Base-by-base conservation (phyloP, 2,888 invertebrate species). In the Polyommatus iphigenia region DNA sequence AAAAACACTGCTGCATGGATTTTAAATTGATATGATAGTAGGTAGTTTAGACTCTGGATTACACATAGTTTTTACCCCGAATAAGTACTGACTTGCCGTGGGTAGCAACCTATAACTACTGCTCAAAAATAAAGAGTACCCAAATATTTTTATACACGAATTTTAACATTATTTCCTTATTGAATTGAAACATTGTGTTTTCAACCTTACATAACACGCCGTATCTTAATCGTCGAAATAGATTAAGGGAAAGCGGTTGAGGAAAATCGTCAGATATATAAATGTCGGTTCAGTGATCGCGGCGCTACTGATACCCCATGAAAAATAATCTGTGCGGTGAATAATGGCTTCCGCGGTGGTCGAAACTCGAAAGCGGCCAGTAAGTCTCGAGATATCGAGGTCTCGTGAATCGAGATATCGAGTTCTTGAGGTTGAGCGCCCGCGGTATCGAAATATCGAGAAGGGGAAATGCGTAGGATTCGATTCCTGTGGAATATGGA, bases 301-400 rank as follows among this genome's bases (percentile, higher is more conserved):
- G 83, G 84, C 84, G 84, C 86, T 86, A 83, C 82, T 84, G 87
- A 88, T 88, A 88, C 84, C 84, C 86, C 83, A 83, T 88, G 86
- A 88, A 88, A 88, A 88, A 88, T 87, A 88, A 88, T 87, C 84
- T 84, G 83, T 85, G 85, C 84, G 82, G 83, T 85, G 86, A 87
- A 84, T 87, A 88, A 88, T 88, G 86, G 83, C 82, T 82, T 79
- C 81, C 81, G 80, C 79, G 81, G 80, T 81, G 50, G 50, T 67
- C 78, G 82, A 80, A 80, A 81, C 82, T 81, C 76, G 20, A 80
- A 82, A 83, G 83, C 81, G 80, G 78, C 54, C 75, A 29, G 76
- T 54, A 76, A 67, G 67, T 29, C 67, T 67, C 67, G 67, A 67
- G 29, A 67, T 67, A 29, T 67, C 67, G 67, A 67, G 29, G 15